Conservation (phyloP, 2,797 vertebrate species). For the Mallotus villosus region DNA sequence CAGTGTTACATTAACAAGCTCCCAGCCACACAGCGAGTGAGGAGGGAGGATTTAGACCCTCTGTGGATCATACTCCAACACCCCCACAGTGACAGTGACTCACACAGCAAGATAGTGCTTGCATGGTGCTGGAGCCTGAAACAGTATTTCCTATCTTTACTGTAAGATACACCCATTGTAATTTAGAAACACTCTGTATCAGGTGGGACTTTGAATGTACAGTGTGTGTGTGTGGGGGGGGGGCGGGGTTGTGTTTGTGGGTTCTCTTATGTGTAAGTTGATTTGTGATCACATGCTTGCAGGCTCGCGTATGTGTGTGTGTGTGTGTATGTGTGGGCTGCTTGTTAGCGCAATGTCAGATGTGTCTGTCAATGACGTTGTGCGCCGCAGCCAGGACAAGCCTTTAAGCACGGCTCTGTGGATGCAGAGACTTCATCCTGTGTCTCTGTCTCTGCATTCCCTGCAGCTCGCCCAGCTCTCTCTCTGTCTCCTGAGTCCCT, state of each 20-base stretch:
- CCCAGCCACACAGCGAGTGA: slow-evolving; percentile 45
- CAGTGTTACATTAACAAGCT: slow-evolving; percentile 58
- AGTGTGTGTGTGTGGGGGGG: slow-evolving; percentile 20
- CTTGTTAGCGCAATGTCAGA: slow-evolving; percentile 63
- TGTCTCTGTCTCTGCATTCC: too few relatives aligned
- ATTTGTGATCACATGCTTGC: slow-evolving; percentile 2
- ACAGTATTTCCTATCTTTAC: slow-evolving; percentile 34
- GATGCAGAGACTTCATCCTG: not conserved
- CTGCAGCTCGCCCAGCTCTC: not conserved
- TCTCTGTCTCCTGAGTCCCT: slow-evolving; percentile 17
- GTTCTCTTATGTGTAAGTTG: not conserved
- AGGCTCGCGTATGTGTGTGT: not conserved
- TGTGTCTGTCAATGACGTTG: slow-evolving; percentile 54
- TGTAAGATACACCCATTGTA: slow-evolving; percentile 21
- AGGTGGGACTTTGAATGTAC: slow-evolving; percentile 24
- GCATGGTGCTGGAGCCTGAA: slow-evolving; percentile 26
- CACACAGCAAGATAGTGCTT: slow-evolving; percentile 45
- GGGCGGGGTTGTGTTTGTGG: slow-evolving; percentile 11
- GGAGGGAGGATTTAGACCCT: slow-evolving; percentile 56
- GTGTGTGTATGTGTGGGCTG: slow-evolving; percentile 16
- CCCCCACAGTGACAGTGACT: slow-evolving; percentile 31
- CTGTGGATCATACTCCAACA: slow-evolving; percentile 47
- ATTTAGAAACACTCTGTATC: slow-evolving; percentile 26
- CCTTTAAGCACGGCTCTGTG: slow-evolving; percentile 39
- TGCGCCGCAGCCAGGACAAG: slow-evolving; percentile 26